phyloP scores from a whole-genome alignment of 2,113 vertebrate genomes.

The Actinemys pallida region DNA sequence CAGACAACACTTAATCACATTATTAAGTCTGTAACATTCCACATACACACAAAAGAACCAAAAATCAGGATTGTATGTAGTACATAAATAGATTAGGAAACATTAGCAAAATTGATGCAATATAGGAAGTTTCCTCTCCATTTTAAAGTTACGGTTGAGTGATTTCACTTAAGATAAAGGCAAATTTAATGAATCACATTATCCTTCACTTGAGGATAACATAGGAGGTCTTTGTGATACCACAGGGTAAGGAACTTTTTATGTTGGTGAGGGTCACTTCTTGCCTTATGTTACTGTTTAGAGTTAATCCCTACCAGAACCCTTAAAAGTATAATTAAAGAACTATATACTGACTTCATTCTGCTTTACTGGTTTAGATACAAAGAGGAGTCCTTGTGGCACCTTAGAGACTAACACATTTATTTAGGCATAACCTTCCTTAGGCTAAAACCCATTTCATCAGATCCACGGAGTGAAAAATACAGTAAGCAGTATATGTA shows the following conservation, averaged over 20 bases:
- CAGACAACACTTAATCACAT: neutral
- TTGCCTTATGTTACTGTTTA: fast-evolving
- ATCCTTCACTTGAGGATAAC: neutral
- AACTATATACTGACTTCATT: neutral
- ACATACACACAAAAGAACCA: neutral
- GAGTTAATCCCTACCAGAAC: neutral
- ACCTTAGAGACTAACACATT: too few species aligned
- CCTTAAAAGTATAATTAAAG: neutral
- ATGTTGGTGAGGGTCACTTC: fast-evolving
- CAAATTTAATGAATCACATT: neutral
- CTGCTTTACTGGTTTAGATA: neutral
- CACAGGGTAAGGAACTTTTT: fast-evolving
- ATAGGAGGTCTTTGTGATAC: neutral
- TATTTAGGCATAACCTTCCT: too few species aligned
- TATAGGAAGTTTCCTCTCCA: slow-evolving; percentile 2
- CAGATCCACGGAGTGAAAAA: too few species aligned
- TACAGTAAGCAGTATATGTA: too few species aligned
- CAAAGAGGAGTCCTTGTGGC: too few species aligned
- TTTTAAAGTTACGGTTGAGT: neutral
- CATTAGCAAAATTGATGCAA: slow-evolving; percentile 14
- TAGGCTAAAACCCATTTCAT: too few species aligned
- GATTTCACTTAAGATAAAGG: fast-evolving
- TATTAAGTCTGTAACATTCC: neutral
- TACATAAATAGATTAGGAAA: neutral
- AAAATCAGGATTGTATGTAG: neutral